phyloP scores from a whole-genome alignment of 2,888 invertebrate genomes.

The Volucella inflata region DNA sequence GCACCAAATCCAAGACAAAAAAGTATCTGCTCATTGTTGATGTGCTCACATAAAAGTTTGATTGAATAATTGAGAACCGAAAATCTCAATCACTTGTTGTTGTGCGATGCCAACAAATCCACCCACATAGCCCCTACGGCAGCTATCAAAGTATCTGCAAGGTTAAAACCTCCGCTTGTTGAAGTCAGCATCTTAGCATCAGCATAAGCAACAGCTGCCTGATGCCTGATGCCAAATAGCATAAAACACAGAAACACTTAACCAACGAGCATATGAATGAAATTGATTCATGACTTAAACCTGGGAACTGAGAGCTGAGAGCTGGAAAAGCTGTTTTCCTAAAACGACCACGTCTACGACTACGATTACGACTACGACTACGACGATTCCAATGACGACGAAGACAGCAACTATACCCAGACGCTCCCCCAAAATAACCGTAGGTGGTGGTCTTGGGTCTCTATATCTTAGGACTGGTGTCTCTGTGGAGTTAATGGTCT shows the following conservation, averaged over 20 bases:
- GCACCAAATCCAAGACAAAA: background rate
- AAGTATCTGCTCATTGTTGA: background rate
- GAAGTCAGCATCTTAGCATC: conserved; percentile 37
- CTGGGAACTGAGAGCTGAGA: conserved; percentile 1
- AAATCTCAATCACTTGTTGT: conserved; percentile 53
- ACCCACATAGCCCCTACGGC: conserved; percentile 48
- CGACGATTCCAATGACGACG: background rate
- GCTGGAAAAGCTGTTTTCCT: conserved; percentile 30
- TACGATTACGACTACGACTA: background rate
- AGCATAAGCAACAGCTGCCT: no score
- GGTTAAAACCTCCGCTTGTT: conserved; percentile 60
- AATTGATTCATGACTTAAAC: conserved; percentile 61
- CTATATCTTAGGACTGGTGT: background rate
- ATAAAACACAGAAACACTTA: conserved; percentile 53
- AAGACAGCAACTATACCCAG: conserved; percentile 38
- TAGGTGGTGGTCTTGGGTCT: conserved; percentile 48
- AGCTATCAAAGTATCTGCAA: conserved; percentile 51
- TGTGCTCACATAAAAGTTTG: conserved; percentile 1
- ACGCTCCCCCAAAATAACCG: conserved; percentile 62
- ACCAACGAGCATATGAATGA: conserved; percentile 54
- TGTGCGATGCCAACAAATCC: conserved; percentile 23
- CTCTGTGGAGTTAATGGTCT: conserved; percentile 25
- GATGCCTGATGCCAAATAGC: conserved; percentile 45
- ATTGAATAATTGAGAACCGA: conserved; percentile 57
- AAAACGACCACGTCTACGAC: background rate